Percentiles rank a stretch among this genome's conserved stretches.
phyloP scores from a whole-genome alignment of 1,140 invertebrate genomes.

The Diachasma alloeum region DNA sequence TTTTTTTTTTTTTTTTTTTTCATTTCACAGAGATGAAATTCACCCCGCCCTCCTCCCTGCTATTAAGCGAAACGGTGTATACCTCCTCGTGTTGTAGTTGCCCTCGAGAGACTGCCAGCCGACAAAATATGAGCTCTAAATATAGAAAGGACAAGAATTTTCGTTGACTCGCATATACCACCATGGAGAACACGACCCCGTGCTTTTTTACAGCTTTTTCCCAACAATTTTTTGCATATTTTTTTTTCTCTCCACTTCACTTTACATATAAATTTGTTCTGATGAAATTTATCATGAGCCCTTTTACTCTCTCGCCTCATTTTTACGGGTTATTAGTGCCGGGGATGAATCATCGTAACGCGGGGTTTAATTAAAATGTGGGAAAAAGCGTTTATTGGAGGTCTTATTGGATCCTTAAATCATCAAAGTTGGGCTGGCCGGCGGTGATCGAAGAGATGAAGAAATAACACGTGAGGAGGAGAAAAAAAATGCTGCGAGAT shows the following conservation, averaged over 20 bases:
- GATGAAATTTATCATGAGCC: neutral
- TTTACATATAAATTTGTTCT: neutral
- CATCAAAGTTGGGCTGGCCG: neutral
- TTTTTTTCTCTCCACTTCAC: neutral
- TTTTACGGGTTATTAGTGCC: neutral
- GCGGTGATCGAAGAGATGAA: neutral
- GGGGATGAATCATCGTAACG: neutral
- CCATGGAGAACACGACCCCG: neutral
- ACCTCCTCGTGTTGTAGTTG: slow-evolving; percentile 1
- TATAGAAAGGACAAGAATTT: slow-evolving; percentile 33
- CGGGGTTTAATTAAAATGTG: neutral
- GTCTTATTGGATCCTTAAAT: neutral
- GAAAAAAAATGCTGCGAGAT: neutral
- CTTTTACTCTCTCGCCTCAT: neutral
- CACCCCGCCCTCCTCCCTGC: neutral
- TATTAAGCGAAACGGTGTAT: slow-evolving; percentile 1
- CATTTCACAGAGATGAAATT: slow-evolving; percentile 8
- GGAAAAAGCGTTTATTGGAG: neutral
- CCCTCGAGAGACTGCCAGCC: slow-evolving; percentile 20
- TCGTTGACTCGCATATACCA: slow-evolving; percentile 16
- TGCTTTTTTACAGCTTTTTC: slow-evolving; percentile 7
- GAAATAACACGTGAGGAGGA: neutral
- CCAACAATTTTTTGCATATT: slow-evolving; percentile 15
- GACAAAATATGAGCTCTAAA: slow-evolving; percentile 33
- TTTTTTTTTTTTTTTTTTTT: neutral